Conservation (phyloP, 2,113 vertebrate species). For the Heterotilapia buettikoferi region DNA sequence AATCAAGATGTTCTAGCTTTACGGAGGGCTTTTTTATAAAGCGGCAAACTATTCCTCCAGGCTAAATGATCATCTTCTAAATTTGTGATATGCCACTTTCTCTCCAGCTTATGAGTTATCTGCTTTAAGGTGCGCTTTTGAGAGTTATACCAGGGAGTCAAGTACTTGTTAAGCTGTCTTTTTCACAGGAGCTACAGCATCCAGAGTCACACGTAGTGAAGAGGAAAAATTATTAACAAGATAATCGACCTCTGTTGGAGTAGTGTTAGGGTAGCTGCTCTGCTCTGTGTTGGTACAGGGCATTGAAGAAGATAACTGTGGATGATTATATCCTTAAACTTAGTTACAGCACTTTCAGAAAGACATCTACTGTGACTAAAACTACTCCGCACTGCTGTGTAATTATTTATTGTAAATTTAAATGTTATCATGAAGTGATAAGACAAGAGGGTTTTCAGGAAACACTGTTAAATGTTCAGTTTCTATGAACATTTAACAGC, state of each 20-base stretch:
- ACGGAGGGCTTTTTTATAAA: not conserved
- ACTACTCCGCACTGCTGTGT: accelerated
- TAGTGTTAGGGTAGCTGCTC: not conserved
- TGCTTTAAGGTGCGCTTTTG: not conserved
- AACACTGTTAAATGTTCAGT: not conserved
- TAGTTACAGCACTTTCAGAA: not conserved
- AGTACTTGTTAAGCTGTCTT: not conserved
- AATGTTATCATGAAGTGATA: not conserved
- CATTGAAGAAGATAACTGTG: not conserved
- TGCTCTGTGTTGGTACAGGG: not conserved
- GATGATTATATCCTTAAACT: not conserved
- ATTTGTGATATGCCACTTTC: not conserved
- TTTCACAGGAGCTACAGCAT: not conserved
- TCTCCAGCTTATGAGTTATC: not conserved
- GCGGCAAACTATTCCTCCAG: not conserved
- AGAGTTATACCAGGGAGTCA: not conserved
- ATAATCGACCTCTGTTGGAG: not conserved
- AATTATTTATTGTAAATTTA: not conserved
- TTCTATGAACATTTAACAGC: not conserved
- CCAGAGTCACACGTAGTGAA: not conserved
- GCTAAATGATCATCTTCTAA: not conserved
- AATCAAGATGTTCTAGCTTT: not conserved
- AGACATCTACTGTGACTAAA: not conserved
- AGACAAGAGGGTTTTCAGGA: not conserved
- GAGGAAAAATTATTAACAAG: not conserved